Evolutionary conservation across 2,797 vertebrate species (phyloP), one percentile per base, ranked within the genome.

Genomic region (Atherinosoma microstoma): DNA sequence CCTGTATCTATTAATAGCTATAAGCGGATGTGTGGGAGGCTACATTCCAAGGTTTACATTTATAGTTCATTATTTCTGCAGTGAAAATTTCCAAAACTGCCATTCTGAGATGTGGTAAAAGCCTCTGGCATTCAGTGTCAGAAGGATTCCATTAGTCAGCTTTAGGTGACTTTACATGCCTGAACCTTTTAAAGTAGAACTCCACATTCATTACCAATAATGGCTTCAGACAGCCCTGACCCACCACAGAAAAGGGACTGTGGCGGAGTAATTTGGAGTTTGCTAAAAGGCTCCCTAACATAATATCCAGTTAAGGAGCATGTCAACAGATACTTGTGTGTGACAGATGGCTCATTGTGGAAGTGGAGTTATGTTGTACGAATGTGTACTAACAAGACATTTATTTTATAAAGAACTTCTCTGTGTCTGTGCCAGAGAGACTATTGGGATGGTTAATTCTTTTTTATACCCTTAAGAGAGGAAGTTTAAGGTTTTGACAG

Each of bases 281-380:
- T 93, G 93, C 92, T 94, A 95, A 95, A 95, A 95, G 93, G 93
- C 93, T 92, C 93, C 92, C 91, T 92, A 91, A 92, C 91, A 94
- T 95, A 94, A 95, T 94, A 93, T 94, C 92, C 86, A 92, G 94
- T 96, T 95, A 96, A 96, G 95, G 94, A 95, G 94, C 94, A 93
- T 95, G 95, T 96, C 95, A 96, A 96, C 94, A 95, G 95, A 95
- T 88, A 95, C 95, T 96, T 94, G 91, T 95, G 89, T 93, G 92
- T 65, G 82, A 89, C 92, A 89, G 92, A 94, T 93, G 87, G 91
- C 92, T 85, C 80, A 54, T 36, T 53, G 83, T 85, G 85, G 82
- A 92, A 94, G 90, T 88, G 85, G 87, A 88, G 92, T 90, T 92
- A 89, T 89, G 91, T 90, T 87, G 85, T 86, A 83, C 88, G 89